A percentile compares a stretch with the other conserved stretches of the same genome.
Conservation (phyloP, 2,888 invertebrate species). For the Sclerodermus sp. region DNA sequence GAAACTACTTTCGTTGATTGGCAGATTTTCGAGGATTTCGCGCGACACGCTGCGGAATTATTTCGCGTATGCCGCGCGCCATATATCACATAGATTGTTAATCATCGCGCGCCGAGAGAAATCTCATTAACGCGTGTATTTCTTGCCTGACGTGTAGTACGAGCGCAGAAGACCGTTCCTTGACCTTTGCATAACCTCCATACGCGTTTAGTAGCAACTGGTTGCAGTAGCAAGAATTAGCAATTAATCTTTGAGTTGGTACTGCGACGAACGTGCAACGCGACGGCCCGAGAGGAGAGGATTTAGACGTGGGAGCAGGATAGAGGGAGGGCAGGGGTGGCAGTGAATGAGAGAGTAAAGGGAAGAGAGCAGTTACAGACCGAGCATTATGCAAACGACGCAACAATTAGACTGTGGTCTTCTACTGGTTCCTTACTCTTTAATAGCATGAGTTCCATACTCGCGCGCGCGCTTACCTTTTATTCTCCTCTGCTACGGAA, state of each 20-base stretch:
- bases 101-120: slow-evolving; percentile 6
- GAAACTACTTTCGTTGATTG: too few relatives aligned
- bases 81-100: too few relatives aligned
- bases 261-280: slow-evolving; percentile 22
- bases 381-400: slow-evolving; percentile 45
- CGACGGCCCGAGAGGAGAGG: slow-evolving; percentile 2
- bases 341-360: slow-evolving; percentile 10
- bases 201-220: slow-evolving; percentile 40
- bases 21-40: too few relatives aligned
- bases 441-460: slow-evolving; percentile 30
- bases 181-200: slow-evolving; percentile 27
- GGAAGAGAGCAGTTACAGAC: slow-evolving; percentile 32
- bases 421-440: slow-evolving; percentile 37
- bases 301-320: background rate
- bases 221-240: slow-evolving; percentile 47
- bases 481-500: too few relatives aligned
- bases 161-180: slow-evolving; percentile 22
- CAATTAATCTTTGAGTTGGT: slow-evolving; percentile 44
- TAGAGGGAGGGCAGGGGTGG: background rate
- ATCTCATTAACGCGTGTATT: slow-evolving; percentile 26
- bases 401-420: slow-evolving; percentile 42
- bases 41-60: too few relatives aligned
- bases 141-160: slow-evolving; percentile 15
- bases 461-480: too few relatives aligned
- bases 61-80: too few relatives aligned